A percentile compares a stretch with the other conserved stretches of the same genome.
phyloP scores from a whole-genome alignment of 2,797 vertebrate genomes.

The Sciurus vulgaris region DNA sequence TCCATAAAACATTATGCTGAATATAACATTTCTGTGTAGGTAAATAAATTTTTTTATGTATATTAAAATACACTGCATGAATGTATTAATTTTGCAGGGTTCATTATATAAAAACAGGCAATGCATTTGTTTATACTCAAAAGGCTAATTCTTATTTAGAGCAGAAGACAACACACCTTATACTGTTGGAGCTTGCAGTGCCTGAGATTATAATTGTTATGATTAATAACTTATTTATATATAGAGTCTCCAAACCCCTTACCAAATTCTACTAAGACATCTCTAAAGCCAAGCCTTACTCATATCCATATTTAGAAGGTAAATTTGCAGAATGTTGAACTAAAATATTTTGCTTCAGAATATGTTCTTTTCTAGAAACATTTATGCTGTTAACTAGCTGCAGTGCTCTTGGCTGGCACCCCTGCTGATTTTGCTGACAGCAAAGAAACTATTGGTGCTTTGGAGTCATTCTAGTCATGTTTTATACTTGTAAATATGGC shows the following conservation, averaged over 20 bases:
- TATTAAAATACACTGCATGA: background rate
- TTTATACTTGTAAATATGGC: conserved; percentile 70
- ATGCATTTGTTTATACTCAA: background rate
- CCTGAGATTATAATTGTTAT: conserved; percentile 1
- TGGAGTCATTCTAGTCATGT: conserved; percentile 61
- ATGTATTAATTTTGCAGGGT: background rate
- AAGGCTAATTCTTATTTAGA: background rate
- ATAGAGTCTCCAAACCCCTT: background rate
- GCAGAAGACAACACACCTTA: background rate
- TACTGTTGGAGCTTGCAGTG: background rate
- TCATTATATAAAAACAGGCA: no score
- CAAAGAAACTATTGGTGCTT: conserved; percentile 34
- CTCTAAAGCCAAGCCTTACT: background rate
- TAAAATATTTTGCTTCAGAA: conserved; percentile 61
- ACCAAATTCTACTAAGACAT: background rate
- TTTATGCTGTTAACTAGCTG: conserved; percentile 12
- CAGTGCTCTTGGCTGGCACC: conserved; percentile 46
- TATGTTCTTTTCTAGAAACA: conserved; percentile 18
- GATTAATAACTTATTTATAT: conserved; percentile 1
- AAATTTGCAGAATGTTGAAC: conserved; percentile 61
- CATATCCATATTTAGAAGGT: conserved; percentile 45
- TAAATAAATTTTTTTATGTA: background rate
- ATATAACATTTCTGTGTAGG: background rate
- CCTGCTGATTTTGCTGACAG: conserved; percentile 78
- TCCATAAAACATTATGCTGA: background rate